Conservation (phyloP, 2,888 invertebrate species). For the Rhagium mordax region DNA sequence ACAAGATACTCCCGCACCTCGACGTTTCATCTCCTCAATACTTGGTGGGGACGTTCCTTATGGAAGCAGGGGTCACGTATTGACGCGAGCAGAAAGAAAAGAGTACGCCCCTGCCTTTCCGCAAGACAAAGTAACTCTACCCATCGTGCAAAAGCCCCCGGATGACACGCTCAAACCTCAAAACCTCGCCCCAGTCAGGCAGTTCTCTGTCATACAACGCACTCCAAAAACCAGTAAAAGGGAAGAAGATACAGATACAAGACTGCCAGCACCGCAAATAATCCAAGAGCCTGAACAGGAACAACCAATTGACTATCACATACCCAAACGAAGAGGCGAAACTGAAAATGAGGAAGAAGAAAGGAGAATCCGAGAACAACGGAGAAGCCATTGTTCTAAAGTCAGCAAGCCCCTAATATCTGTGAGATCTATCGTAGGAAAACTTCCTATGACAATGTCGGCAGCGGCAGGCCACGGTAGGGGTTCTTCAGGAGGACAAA, state of each 20-base stretch:
- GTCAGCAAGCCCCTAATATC: conserved; percentile 76
- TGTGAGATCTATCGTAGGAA: conserved; percentile 71
- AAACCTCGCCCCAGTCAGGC: conserved; percentile 65
- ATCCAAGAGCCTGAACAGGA: conserved; percentile 71
- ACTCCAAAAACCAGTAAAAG: conserved; percentile 74
- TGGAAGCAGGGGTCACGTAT: conserved; percentile 83
- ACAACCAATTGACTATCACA: conserved; percentile 91
- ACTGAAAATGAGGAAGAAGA: conserved; percentile 80
- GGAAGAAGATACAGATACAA: conserved; percentile 64
- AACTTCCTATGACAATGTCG: conserved; percentile 78
- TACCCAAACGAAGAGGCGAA: conserved; percentile 85
- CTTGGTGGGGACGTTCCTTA: conserved; percentile 87
- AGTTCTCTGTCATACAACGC: conserved; percentile 65
- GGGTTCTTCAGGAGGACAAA: conserved; percentile 65
- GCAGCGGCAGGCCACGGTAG: conserved; percentile 89
- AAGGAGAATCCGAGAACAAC: conserved; percentile 79
- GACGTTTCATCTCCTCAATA: conserved; percentile 85
- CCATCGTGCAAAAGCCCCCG: conserved; percentile 74
- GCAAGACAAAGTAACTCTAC: conserved; percentile 77
- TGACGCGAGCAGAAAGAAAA: conserved; percentile 79
- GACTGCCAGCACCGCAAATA: conserved; percentile 54
- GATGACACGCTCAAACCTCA: conserved; percentile 68
- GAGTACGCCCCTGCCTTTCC: conserved; percentile 77
- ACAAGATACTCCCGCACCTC: conserved; percentile 67
- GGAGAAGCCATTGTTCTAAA: conserved; percentile 79